Evolutionary conservation across 2,888 invertebrate genomes (phyloP), one percentile per base, ranked within the genome.

Genomic region (Herminia tarsipennalis): DNA sequence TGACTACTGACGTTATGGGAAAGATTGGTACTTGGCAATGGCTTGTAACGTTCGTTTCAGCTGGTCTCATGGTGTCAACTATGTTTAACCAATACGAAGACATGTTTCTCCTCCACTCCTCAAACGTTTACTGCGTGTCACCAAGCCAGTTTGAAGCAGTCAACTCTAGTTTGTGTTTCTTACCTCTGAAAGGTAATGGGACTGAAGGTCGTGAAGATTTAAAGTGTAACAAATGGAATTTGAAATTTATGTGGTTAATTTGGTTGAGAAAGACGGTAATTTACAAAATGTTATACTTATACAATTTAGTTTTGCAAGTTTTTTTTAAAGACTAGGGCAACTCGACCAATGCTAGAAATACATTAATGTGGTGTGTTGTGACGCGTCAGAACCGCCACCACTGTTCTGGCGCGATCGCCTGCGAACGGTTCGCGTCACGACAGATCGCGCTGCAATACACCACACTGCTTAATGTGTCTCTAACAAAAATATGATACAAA

Each of bases 21-120:
- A 73, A 72, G 27, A 88, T 89, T 12, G 90, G 90, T 0, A 51
- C 73, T 1, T 90, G 89, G 90, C 90, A 90, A 64, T 88, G 87
- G 83, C 57, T 88, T 24, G 80, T 88, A 4, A 87, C 88, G 5
- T 58, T 86, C 2, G 49, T 83, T 1, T 74, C 81, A n/a, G 73
- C 81, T 0, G 50, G 73, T 1, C 61, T 84, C 3, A 78, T 78
- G 73, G 47, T 76, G 28, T 75, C 84, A 1, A 66, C 78, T 12
- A 59, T 88, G 36, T 83, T 88, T 46, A 81, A 85, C 52, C 81
- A 83, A 30, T 79, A 83, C 45, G 85, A 83, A 63, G 83, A 90
- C 34, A 81, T 84, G 49, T 81, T 85, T 30, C 78, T 88, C 4
- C 54, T 89, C 1, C 56, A 67, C 17, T 76, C 83, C 1, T 56